A percentile compares a stretch with the other conserved stretches of the same genome.
These are phyloP conservation scores for Columba janthina DNA, from an alignment of 2,113 vertebrate genomes.

Conservation along the genomic window DNA sequence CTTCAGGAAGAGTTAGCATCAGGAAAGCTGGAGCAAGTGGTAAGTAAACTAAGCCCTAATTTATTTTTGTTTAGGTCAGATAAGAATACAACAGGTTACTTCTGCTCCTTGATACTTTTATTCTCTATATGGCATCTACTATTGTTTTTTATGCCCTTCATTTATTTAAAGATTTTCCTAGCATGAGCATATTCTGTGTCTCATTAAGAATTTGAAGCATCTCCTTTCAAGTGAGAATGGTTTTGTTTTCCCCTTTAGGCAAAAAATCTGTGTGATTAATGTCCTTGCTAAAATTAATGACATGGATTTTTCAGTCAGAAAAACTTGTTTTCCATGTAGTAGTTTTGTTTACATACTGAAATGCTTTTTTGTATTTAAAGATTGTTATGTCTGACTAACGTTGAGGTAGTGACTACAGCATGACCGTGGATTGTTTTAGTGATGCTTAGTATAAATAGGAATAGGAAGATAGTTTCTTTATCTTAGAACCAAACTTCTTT, in stretches of 20 bases:
- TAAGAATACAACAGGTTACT: neutral
- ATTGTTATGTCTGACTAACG: neutral
- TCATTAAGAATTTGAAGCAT: neutral
- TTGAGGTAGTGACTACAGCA: neutral
- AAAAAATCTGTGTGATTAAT: neutral
- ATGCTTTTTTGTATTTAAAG: neutral
- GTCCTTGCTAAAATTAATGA: neutral
- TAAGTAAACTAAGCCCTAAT: conserved; percentile 69
- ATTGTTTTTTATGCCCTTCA: neutral
- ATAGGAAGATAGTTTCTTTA: neutral
- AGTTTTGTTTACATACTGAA: neutral
- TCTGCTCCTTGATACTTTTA: neutral
- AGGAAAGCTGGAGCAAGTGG: conserved; percentile 91
- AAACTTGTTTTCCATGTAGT: neutral
- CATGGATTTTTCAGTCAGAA: neutral
- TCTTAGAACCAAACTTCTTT: neutral
- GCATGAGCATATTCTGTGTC: neutral
- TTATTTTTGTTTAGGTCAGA: neutral
- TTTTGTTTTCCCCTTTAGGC: neutral
- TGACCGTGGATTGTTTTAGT: neutral
- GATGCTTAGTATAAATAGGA: neutral
- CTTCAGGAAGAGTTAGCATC: conserved; percentile 96
- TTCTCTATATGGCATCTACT: neutral
- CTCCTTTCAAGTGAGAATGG: neutral
- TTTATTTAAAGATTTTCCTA: neutral